Percentiles rank a stretch among this genome's conserved stretches.
phyloP scores from a whole-genome alignment of 2,113 vertebrate species.

The Prinia subflava region DNA sequence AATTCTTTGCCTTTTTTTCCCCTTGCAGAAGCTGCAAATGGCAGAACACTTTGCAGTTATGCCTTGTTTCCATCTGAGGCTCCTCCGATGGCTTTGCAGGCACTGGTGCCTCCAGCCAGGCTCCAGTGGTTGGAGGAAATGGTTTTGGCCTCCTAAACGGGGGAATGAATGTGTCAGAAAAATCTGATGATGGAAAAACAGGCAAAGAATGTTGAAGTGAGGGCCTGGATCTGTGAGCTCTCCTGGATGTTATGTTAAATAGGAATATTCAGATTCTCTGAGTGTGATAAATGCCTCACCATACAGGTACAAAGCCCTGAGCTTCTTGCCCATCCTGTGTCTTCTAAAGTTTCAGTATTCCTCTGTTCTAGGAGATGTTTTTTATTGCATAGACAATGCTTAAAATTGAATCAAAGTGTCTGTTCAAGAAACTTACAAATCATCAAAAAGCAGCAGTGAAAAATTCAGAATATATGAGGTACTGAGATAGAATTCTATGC shows the following conservation, averaged over 20 bases:
- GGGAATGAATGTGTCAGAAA: background rate
- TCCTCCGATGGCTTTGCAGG: background rate
- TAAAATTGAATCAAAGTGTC: background rate
- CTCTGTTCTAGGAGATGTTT: background rate
- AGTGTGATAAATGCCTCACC: background rate
- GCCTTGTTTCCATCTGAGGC: constrained; percentile 9
- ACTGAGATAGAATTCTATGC: background rate
- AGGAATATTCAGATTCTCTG: background rate
- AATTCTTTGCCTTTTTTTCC: background rate
- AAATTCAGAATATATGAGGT: background rate
- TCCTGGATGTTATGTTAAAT: background rate
- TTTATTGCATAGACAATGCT: background rate
- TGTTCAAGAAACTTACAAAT: background rate
- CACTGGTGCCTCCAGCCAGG: background rate
- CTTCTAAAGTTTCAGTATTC: background rate
- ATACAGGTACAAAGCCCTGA: background rate
- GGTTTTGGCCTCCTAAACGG: background rate
- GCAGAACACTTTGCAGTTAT: background rate
- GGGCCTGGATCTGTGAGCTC: background rate
- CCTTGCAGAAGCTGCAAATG: background rate
- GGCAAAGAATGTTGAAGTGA: background rate
- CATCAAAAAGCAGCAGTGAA: background rate
- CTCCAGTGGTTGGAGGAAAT: background rate
- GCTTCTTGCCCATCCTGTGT: background rate
- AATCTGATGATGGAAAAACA: background rate